A percentile compares a stretch with the other conserved stretches of the same genome.
Evolutionary conservation across 2,888 invertebrate genomes (phyloP).

Genomic region (Troilus luridus): DNA sequence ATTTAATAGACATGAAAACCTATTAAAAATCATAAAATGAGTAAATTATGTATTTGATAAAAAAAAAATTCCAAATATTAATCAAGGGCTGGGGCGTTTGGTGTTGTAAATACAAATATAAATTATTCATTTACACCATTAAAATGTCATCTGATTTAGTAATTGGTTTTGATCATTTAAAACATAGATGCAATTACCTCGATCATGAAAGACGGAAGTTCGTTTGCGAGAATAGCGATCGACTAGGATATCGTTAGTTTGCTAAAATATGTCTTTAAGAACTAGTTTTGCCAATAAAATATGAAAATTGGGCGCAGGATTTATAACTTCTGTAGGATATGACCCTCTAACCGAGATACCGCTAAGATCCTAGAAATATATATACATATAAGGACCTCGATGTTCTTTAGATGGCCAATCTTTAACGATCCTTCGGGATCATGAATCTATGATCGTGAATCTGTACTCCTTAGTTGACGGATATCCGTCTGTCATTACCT

Average conservation of each 20-base stretch:
- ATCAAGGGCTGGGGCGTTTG: too few relatives aligned
- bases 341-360: not conserved
- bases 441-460: constrained; percentile 30
- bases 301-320: not conserved
- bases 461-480: not conserved
- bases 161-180: not conserved
- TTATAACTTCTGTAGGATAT: not conserved
- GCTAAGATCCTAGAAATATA: not conserved
- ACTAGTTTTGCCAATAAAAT: not conserved
- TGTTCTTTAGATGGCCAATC: constrained; percentile 15
- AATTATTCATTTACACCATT: not conserved
- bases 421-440: constrained; percentile 3
- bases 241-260: not conserved
- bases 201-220: not conserved
- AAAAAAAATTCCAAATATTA: too few relatives aligned
- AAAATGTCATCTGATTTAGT: not conserved
- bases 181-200: not conserved
- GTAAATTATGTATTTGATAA: too few relatives aligned
- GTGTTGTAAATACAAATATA: not conserved
- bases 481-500: not conserved
- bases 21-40: too few relatives aligned
- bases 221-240: not conserved
- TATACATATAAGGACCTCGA: not conserved
- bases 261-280: not conserved
- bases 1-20: too few relatives aligned